phyloP scores from a whole-genome alignment of 2,888 invertebrate genomes.

The Deroplatys truncata region DNA sequence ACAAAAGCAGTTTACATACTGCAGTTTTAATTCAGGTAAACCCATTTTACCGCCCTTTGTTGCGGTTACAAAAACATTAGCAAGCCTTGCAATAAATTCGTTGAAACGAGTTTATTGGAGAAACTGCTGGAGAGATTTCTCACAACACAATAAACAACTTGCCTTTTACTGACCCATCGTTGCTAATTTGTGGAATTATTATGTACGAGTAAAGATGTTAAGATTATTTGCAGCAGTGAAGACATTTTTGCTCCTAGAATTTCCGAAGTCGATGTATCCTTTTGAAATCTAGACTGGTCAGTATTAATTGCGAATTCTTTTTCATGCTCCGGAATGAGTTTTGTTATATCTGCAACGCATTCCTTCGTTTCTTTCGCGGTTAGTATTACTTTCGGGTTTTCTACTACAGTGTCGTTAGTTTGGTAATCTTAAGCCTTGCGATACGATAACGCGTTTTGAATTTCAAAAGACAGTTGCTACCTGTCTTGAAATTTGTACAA shows the following conservation, averaged over 20 bases:
- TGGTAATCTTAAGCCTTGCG: too few species aligned
- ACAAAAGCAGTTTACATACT: background rate
- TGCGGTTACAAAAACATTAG: background rate
- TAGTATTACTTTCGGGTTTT: background rate
- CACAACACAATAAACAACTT: background rate
- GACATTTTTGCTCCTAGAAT: background rate
- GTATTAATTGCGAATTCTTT: background rate
- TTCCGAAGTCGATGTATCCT: background rate
- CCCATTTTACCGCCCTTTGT: background rate
- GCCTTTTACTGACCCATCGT: too few species aligned
- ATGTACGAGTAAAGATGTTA: background rate
- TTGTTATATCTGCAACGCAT: background rate
- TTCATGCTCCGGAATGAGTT: background rate
- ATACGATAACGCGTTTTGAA: too few species aligned
- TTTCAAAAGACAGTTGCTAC: too few species aligned
- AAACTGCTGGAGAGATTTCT: background rate
- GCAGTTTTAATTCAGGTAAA: background rate
- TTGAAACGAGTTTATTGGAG: too few species aligned
- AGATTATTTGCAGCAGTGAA: background rate
- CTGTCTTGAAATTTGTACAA: background rate
- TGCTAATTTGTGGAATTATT: background rate
- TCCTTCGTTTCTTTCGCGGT: background rate
- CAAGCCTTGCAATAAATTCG: too few species aligned
- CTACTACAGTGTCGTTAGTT: too few species aligned
- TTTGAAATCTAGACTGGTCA: background rate